Base-by-base conservation (phyloP, 1,140 invertebrate genomes). In the Macrosteles quadrilineatus region DNA sequence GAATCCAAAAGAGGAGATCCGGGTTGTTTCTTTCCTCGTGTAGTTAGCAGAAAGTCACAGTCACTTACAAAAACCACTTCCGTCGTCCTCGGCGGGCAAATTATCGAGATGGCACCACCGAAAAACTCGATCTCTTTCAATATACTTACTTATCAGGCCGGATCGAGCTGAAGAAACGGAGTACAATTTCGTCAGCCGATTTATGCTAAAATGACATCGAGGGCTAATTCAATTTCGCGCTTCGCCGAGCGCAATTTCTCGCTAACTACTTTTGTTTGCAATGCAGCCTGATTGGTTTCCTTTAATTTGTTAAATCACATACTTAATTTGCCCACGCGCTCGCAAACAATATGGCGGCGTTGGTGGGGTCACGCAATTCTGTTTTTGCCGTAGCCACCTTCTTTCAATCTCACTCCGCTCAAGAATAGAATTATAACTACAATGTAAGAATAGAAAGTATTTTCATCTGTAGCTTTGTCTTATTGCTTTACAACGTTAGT, bases 231-330 rank as follows among this genome's bases (percentile, higher is more conserved):
- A 59, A 59, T 59, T 59, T 59, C 23, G 23, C 55, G 55, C 14
- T 59, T n/a, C 55, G 27, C 23, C 55, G 55, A 25, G 23, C 27
- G n/a, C 55, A 29, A 59, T 59, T 59, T 59, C 55, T 29, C 55
- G 55, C 55, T 9, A 59, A 59, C 55, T 36, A 25, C 6, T 19
- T 59, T 25, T 9, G 55, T n/a, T 23, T 14, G 4, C 6, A 14
- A 29, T 25, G 25, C 21, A 14, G 25, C 9, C 55, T 50, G 27
- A 59, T 59, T 59, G 55, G 2, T 59, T 59, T 59, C 55, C 55
- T 59, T 59, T 59, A 59, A 59, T 59, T 59, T 59, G 55, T 59
- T 59, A 59, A 59, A 59, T 59, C 55, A 59, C 47, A 59, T 59
- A 59, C 55, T 59, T 59, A 59, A 59, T 59, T 59, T 27, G 27